Conservation (phyloP, 2,888 invertebrate species). For the Petrophora chlorosata region DNA sequence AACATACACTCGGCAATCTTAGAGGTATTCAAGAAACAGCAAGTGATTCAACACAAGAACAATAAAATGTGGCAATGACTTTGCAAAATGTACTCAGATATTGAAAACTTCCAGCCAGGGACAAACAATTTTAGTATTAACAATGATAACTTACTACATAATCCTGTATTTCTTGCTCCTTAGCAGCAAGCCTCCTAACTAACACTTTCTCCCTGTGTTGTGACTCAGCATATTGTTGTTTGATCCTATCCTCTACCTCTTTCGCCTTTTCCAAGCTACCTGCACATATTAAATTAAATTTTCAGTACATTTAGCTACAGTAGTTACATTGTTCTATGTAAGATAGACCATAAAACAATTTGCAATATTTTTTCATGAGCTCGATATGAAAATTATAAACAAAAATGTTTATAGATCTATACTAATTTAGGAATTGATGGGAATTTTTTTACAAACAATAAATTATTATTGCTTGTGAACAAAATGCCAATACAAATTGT, state of each 20-base stretch:
- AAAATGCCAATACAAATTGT: constrained; percentile 1
- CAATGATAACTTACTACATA: constrained; percentile 96
- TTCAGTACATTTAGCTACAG: constrained; percentile 20
- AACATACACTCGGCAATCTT: too few species aligned
- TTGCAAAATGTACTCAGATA: too few species aligned
- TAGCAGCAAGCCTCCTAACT: constrained; percentile 95
- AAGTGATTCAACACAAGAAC: too few species aligned
- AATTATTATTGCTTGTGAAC: not conserved
- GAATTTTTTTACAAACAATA: not conserved
- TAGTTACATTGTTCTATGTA: not conserved
- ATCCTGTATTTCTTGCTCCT: constrained; percentile 98
- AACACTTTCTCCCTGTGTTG: constrained; percentile 96
- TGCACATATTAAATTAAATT: constrained; percentile 60
- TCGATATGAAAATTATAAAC: not conserved
- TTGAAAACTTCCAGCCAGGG: too few species aligned
- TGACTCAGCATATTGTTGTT: constrained; percentile 92
- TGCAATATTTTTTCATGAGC: not conserved
- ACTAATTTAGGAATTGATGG: too few species aligned
- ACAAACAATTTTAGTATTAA: too few species aligned
- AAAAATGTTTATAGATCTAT: not conserved
- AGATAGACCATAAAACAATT: not conserved
- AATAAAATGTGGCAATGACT: too few species aligned
- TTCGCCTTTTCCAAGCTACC: constrained; percentile 88
- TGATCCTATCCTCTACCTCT: constrained; percentile 91
- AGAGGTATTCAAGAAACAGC: too few species aligned